Percentiles rank a stretch among this genome's conserved stretches.
Conservation (phyloP, 1,140 invertebrate species). For the Sipha flava region DNA sequence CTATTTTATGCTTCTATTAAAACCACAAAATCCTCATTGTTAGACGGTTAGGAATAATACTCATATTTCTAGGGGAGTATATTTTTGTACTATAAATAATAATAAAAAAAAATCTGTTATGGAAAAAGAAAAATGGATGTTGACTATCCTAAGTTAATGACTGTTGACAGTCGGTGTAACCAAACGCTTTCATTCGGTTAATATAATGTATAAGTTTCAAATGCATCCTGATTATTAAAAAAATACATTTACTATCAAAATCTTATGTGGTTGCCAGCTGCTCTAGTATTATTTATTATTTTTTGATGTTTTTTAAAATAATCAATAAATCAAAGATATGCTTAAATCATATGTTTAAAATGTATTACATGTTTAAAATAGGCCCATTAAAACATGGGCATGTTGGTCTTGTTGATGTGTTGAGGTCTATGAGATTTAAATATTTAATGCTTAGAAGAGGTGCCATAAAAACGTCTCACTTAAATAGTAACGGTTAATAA, state of each 20-base stretch:
- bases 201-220: neutral
- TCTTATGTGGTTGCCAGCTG: neutral
- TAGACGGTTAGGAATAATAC: slow-evolving; percentile 9
- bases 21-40: slow-evolving; percentile 21
- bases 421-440: neutral
- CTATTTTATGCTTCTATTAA: neutral
- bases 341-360: neutral
- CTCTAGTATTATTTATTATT: neutral
- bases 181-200: slow-evolving; percentile 2
- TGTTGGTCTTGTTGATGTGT: neutral
- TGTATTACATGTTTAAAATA: neutral
- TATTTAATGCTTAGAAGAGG: neutral
- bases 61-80: slow-evolving; percentile 1
- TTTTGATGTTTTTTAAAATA: neutral
- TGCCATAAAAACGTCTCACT: neutral
- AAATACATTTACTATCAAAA: neutral
- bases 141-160: neutral
- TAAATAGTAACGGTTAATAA: neutral
- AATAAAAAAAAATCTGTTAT: neutral
- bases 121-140: neutral
- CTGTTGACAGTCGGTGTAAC: slow-evolving; percentile 16
- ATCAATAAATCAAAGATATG: slow-evolving; percentile 15
- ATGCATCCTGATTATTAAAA: neutral
- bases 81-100: neutral
- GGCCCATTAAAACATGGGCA: neutral